Percentiles rank a stretch among this genome's conserved stretches.
Conservation (phyloP, 1,140 invertebrate genomes). For the Holcopasites calliopsidis region DNA sequence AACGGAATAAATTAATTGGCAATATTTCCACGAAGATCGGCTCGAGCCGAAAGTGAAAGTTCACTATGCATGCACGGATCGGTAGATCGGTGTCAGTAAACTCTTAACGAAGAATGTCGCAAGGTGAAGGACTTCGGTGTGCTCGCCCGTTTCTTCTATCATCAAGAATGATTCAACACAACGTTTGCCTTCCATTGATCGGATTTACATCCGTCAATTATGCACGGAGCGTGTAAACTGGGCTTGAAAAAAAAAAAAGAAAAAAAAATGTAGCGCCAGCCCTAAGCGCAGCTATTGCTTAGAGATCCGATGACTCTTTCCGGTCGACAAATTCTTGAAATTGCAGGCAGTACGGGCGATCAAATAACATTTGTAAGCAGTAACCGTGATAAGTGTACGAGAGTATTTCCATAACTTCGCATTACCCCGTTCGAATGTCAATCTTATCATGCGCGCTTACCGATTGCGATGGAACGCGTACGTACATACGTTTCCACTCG, state of each 20-base stretch:
- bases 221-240: background rate
- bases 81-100: slow-evolving; percentile 39
- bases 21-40: background rate
- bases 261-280: background rate
- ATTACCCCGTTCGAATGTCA: background rate
- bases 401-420: background rate
- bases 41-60: slow-evolving; percentile 24
- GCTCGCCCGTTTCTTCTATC: slow-evolving; percentile 18
- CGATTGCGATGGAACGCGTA: background rate
- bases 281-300: too few relatives aligned
- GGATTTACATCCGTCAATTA: slow-evolving; percentile 15
- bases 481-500: too few relatives aligned
- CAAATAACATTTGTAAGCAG: background rate
- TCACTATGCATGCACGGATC: background rate
- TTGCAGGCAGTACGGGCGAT: background rate
- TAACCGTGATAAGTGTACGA: background rate
- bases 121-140: slow-evolving; percentile 34
- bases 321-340: background rate
- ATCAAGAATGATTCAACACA: slow-evolving; percentile 24
- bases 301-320: background rate
- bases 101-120: slow-evolving; percentile 44
- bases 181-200: background rate
- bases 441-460: background rate
- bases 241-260: background rate
- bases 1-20: background rate